Evolutionary conservation across 1,140 invertebrate species (phyloP), one percentile per base, ranked within the genome.

Genomic region (Diachasma alloeum): DNA sequence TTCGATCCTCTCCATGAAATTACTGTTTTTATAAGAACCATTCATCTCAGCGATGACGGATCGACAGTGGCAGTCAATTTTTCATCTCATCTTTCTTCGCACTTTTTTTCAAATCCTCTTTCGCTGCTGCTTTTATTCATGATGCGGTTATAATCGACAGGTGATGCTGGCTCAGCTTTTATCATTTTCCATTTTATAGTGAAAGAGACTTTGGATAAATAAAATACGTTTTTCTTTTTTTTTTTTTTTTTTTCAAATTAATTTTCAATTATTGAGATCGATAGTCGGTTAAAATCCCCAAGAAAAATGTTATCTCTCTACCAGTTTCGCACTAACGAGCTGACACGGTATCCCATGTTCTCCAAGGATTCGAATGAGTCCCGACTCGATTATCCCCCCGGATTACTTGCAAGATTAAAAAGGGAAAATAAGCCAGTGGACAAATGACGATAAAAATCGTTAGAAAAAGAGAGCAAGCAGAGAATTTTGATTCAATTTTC

Each of bases 241-340:
- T n/a, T n/a, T n/a, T n/a, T n/a, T n/a, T n/a, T n/a, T n/a, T n/a
- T n/a, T n/a, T n/a, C n/a, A n/a, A 37, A 39, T 37, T 5, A 37
- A 37, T 37, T 37, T 37, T 37, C 36, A 5, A 37, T 37, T 4
- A 37, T 37, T 37, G 4, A 37, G 36, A n/a, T 13, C n/a, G 66
- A 17, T n/a, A 68, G 9, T 3, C 31, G 9, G 17, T 70, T 70
- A 31, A 9, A 59, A 9, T 17, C 53, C 22, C 19, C 6, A 11
- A 48, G 46, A 76, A 80, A 70, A 37, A 79, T 59, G 78, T 84
- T 83, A 84, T 84, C 82, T 80, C 69, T 42, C 42, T 71, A 74
- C 72, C 81, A 80, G 81, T 82, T 84, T 82, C 81, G 82, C 82
- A 78, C 78, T 82, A 84, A 84, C 81, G 82, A 83, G 80, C 74